A percentile compares a stretch with the other conserved stretches of the same genome.
Evolutionary conservation across 2,797 vertebrate genomes (phyloP).

Genomic region (Echeneis naucrates): DNA sequence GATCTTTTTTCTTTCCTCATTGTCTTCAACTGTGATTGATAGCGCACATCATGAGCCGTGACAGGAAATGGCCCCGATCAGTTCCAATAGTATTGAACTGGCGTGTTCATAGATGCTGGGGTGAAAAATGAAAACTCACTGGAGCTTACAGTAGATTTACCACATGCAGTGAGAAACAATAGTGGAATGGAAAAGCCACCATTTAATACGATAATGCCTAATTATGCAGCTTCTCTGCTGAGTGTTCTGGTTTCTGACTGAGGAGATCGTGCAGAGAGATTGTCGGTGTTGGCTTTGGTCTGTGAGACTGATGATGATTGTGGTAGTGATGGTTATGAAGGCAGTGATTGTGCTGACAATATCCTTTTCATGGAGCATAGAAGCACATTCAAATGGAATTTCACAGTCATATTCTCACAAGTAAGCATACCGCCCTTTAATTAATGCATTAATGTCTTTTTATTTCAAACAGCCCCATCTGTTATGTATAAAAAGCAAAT

Average conservation of each 20-base stretch:
- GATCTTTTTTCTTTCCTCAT: conserved; percentile 4
- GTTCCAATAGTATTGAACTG: conserved; percentile 30
- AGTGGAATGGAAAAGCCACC: conserved; percentile 48
- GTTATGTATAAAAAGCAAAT: conserved; percentile 54
- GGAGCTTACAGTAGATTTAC: conserved; percentile 43
- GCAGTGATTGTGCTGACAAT: conserved; percentile 5
- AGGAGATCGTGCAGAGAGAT: conserved; percentile 28
- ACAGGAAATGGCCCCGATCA: conserved; percentile 43
- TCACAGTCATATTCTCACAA: conserved; percentile 27
- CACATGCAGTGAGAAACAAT: conserved; percentile 47
- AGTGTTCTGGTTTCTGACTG: conserved; percentile 33
- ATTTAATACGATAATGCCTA: conserved; percentile 44
- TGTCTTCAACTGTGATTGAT: conserved; percentile 38
- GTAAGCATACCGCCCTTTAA: conserved; percentile 29
- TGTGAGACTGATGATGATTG: not conserved
- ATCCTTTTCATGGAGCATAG: conserved; percentile 17
- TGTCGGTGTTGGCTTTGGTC: conserved; percentile 8
- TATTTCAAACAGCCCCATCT: conserved; percentile 53
- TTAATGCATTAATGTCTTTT: conserved; percentile 36
- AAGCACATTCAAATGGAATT: conserved; percentile 34
- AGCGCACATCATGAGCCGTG: conserved; percentile 7
- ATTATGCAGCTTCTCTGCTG: conserved; percentile 44
- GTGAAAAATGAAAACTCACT: conserved; percentile 12
- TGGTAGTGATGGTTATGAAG: not conserved
- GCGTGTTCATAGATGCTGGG: conserved; percentile 1